Percentiles rank a stretch among this genome's conserved stretches.
These are phyloP conservation scores for Callipepla squamata DNA, from an alignment of 2,113 vertebrate species.

Conservation along the genomic window DNA sequence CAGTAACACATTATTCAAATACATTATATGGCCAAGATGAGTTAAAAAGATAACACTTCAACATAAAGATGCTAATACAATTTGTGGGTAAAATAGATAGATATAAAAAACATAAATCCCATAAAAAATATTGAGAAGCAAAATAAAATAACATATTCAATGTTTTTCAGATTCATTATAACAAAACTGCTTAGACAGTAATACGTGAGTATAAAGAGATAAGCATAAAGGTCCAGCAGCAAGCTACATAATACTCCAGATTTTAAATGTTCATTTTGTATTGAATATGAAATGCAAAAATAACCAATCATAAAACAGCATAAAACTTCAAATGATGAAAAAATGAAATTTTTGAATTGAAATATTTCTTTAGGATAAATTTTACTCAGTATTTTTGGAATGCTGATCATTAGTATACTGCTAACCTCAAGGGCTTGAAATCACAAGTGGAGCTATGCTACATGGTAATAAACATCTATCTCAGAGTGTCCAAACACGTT, in stretches of 20 bases:
- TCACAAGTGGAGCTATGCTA: neutral
- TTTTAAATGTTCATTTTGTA: neutral
- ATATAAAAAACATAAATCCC: neutral
- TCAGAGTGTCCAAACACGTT: neutral
- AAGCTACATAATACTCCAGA: neutral
- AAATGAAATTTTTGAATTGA: neutral
- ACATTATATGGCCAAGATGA: neutral
- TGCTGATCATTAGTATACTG: neutral
- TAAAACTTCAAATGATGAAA: neutral
- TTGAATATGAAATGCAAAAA: neutral
- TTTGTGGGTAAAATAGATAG: neutral
- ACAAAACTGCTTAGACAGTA: neutral
- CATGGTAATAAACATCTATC: neutral
- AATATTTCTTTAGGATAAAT: neutral
- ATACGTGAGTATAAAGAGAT: neutral
- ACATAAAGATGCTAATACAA: neutral
- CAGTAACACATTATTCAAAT: neutral
- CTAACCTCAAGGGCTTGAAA: neutral
- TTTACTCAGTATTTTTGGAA: neutral
- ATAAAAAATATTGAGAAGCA: neutral
- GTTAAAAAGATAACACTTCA: neutral
- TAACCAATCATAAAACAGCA: neutral
- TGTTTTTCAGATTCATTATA: neutral
- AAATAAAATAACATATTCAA: neutral
- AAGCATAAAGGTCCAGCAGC: too few relatives aligned